phyloP scores from a whole-genome alignment of 1,140 invertebrate genomes.

The Sycophila sp. region DNA sequence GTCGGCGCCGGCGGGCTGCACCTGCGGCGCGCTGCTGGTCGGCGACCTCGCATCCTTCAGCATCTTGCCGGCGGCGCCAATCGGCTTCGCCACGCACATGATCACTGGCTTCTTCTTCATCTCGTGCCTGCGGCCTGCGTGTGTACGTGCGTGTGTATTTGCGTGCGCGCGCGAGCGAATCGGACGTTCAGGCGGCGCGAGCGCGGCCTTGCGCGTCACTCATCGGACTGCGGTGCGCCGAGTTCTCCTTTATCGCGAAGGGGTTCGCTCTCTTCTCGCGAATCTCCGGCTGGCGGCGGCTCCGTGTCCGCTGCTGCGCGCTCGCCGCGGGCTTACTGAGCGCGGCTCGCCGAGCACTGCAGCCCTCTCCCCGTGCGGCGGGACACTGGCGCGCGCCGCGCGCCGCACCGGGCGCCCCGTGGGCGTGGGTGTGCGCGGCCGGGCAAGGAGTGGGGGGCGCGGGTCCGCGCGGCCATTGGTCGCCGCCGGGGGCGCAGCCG shows the following conservation, averaged over 20 bases:
- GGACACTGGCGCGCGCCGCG: constrained; percentile 38
- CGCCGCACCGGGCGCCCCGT: constrained; percentile 45
- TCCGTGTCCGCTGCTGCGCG: constrained; percentile 46
- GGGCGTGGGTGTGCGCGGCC: constrained; percentile 62
- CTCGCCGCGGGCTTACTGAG: constrained; percentile 62
- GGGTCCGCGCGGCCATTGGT: constrained; percentile 46
- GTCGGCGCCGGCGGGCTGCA: constrained; percentile 9
- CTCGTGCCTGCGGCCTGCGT: neutral
- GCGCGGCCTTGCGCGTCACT: neutral
- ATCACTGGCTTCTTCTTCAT: constrained; percentile 27
- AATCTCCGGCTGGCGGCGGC: neutral
- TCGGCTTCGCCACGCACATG: constrained; percentile 62
- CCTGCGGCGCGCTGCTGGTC: constrained; percentile 45
- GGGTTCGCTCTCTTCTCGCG: too few species aligned
- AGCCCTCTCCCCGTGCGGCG: too few species aligned
- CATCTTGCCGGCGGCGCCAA: constrained; percentile 60
- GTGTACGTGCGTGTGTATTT: neutral
- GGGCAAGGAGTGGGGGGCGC: constrained; percentile 17
- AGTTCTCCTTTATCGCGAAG: too few species aligned
- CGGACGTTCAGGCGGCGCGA: neutral
- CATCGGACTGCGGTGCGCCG: too few species aligned
- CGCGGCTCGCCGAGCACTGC: too few species aligned
- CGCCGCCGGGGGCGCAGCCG: constrained; percentile 12
- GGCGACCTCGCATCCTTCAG: constrained; percentile 51
- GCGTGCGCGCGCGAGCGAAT: neutral